Evolutionary conservation across 2,797 vertebrate genomes (phyloP), one percentile per base, ranked within the genome.

Genomic region (Lophura swinhoii): DNA sequence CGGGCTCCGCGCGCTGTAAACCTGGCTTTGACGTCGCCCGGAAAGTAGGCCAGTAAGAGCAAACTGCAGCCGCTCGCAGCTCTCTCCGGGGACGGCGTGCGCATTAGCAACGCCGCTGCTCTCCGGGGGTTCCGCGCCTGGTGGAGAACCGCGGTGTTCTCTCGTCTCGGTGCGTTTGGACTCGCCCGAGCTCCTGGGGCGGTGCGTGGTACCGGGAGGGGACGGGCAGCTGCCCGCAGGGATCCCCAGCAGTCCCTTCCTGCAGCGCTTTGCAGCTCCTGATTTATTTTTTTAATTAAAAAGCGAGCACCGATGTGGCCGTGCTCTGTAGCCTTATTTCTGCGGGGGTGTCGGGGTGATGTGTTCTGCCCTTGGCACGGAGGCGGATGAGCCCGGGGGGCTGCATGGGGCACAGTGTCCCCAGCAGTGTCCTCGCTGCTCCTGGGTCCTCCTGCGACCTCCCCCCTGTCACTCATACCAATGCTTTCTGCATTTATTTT

Each of bases 21-120:
- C 55, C 87, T n/a, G 60, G 88, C 94, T 96, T 95, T 96, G 95
- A 94, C 94, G 91, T 93, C 72, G 88, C 90, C 70, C 74, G 28
- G 95, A 96, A 91, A 94, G 92, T 93, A 97, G 94, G 92, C 95
- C 88, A 96, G 92, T 78, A 88, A 87, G 81, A 64, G 72, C 93
- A 90, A 46, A 63, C 70, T 39, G 79, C 90, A 83, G 87, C 88
- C 73, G 62, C 81, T 73, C 62, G 51, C 79, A 33, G 95, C 73
- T 26, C 77, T 93, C 75, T 84, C 66, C 4, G 67, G 89, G 84
- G 76, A 88, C 82, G 60, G 76, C 84, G 35, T 22, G 69, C 9
- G 35, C 3, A 7, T 39, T 92, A 59, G 23, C 76, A 14, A 53
- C 64, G 39, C 55, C 23, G 37, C 24, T 21, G 90, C 60, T 82